Conservation (phyloP, 2,888 invertebrate species). For the Morpho helenor region DNA sequence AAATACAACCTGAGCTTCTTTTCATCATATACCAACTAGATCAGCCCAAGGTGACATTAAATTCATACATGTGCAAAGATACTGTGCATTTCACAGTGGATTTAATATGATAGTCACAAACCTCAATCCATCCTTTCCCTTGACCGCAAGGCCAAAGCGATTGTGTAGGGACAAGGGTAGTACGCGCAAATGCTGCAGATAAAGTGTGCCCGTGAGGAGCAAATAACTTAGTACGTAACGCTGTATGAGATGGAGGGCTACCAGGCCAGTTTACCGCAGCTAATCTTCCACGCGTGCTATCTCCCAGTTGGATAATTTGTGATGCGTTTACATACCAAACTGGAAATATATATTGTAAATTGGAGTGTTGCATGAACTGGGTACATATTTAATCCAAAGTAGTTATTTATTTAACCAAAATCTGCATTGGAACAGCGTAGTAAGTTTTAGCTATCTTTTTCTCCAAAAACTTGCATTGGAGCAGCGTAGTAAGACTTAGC, state of each 20-base stretch:
- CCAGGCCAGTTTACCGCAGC: conserved; percentile 62
- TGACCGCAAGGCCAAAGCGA: conserved; percentile 55
- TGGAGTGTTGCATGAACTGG: no score
- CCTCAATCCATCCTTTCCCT: conserved; percentile 75
- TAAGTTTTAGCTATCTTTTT: no score
- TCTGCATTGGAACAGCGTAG: no score
- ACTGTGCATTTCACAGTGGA: no score
- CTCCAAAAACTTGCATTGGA: no score
- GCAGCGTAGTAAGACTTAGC: no score
- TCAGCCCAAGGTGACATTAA: no score
- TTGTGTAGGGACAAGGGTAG: conserved; percentile 38
- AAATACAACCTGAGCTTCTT: no score
- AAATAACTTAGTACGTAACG: conserved; percentile 47
- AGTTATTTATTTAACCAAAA: no score
- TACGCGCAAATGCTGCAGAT: conserved; percentile 43
- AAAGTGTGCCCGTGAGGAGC: conserved; percentile 61
- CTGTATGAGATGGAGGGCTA: conserved; percentile 41
- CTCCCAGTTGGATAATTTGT: conserved; percentile 46
- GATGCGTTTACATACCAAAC: conserved; percentile 58
- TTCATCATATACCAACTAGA: no score
- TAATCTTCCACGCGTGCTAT: conserved; percentile 42
- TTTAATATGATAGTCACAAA: conserved; percentile 33
- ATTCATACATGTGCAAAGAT: no score
- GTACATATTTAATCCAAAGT: no score
- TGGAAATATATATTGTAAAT: conserved; percentile 26